Evolutionary conservation across 2,113 vertebrate genomes (phyloP), one percentile per base, ranked within the genome.

Genomic region (Athene noctua): DNA sequence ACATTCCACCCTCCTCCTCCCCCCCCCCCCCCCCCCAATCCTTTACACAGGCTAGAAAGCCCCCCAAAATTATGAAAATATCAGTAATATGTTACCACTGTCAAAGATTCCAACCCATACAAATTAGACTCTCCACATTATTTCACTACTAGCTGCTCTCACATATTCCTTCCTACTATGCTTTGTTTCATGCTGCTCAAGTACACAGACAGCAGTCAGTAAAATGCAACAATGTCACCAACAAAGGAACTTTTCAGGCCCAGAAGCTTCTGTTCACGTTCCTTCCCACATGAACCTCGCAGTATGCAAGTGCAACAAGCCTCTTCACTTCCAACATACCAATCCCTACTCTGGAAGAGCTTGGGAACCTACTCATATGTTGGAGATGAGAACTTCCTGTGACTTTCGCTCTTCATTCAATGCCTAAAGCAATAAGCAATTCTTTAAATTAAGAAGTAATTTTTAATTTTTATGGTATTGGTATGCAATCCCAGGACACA

Each of bases 1-100:
- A 79, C 6, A 5, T 46, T 10, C 2, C 9, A 3, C n/a, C 2
- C 10, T 5, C 23, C 6, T 19, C 2, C 7, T 27, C 6, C 18
- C 9, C 44, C 44, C 23, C 6, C 20, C 2, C 7, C 27, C 6
- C 18, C 9, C 44, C 44, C 44, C 44, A 47, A 47, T 20, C 82
- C 55, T 74, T 38, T 78, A 21, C 36, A 77, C 32, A 86, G 18
- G n/a, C 25, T 51, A 52, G 21, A 20, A 90, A 84, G 7, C 5
- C 11, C 6, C 2, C 2, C 18, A 21, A 80, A 79, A 59, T 19
- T 51, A 44, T 4, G 38, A 65, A 75, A 86, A 68, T 44, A 36
- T 16, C 30, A 61, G 18, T 80, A 54, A 55, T 55, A 63, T 1
- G 21, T n/a, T 63, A 57, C 63, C 49, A 57, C 5, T 79, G 58